Percentiles rank a stretch among this genome's conserved stretches.
Conservation (phyloP, 2,113 vertebrate species). For the Engraulis encrasicolus region DNA sequence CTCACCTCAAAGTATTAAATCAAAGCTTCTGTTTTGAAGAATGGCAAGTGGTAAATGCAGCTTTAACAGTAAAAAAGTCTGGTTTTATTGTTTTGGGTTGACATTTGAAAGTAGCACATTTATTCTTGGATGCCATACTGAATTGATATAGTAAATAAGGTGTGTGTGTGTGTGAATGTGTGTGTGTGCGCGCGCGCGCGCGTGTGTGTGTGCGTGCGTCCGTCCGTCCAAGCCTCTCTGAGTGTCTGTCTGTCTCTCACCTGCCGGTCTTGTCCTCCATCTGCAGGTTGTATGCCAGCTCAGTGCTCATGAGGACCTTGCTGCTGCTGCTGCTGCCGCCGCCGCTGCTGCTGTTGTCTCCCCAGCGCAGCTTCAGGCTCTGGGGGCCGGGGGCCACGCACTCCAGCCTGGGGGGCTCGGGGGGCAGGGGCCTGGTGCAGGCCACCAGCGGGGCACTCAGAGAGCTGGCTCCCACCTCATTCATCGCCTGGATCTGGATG, state of each 20-base stretch:
- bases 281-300: conserved; percentile 88
- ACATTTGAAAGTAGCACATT: too few species aligned
- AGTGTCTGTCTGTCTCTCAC: conserved; percentile 63
- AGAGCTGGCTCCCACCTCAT: conserved; percentile 88
- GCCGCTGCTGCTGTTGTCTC: conserved; percentile 81
- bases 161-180: background rate
- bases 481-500: conserved; percentile 93
- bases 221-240: background rate
- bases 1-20: conserved; percentile 38
- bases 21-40: background rate
- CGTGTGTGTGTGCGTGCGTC: background rate
- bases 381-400: conserved; percentile 92
- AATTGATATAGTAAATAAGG: background rate
- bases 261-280: conserved; percentile 93
- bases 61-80: background rate
- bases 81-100: too few species aligned
- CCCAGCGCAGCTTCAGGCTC: conserved; percentile 97
- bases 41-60: background rate
- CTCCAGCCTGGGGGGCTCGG: conserved; percentile 89
- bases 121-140: background rate
- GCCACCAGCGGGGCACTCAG: conserved; percentile 83
- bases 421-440: conserved; percentile 90
- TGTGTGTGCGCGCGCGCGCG: background rate
- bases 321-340: too few species aligned
- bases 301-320: conserved; percentile 74